Base-by-base conservation (phyloP, 2,797 vertebrate species). In the Xiphophorus birchmanni region DNA sequence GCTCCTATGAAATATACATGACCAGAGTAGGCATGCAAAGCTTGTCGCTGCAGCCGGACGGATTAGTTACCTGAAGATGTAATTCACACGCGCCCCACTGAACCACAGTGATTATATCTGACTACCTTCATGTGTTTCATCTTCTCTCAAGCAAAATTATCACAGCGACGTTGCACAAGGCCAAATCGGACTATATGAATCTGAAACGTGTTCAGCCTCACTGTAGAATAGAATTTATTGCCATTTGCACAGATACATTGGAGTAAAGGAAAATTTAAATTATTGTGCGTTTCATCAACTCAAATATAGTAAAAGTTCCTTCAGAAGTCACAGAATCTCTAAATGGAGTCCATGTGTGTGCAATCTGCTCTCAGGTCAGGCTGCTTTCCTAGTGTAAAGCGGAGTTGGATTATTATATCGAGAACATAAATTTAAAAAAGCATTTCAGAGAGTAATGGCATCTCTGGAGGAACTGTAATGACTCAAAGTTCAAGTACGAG, bases 1-100 rank as follows among this genome's bases (percentile, higher is more conserved):
- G 90, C 80, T 58, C 77, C 84, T 80, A 94, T 94, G 93, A 94
- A 95, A 94, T 92, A 93, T 91, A 93, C 91, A 94, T 94, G 92
- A 82, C 80, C 63, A 26, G 69, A 69, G 76, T 76, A 73, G 84
- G 83, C 80, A 89, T 86, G 83, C 80, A 86, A 82, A 88, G 76
- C 84, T 75, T 11, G 63, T 75, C 77, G 82, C 83, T 88, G 76
- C 9, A 67, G 50, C 29, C 63, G 42, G 52, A 82, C 83, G 75
- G 84, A 90, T 91, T 88, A 83, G 65, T 87, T 81, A 80, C 63
- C 44, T 17, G 23, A 72, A 80, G 44, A 67, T 86, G 82, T 73
- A 88, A 86, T 79, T 86, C 80, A 82, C 77, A 75, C 71, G 54
- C 75, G 32, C 73, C 58, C 60, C 45, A 32, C 74, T 58, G 13